Percentiles rank a stretch among this genome's conserved stretches.
phyloP scores from a whole-genome alignment of 2,888 invertebrate species.

The Hermaeophaga mercurialis region DNA sequence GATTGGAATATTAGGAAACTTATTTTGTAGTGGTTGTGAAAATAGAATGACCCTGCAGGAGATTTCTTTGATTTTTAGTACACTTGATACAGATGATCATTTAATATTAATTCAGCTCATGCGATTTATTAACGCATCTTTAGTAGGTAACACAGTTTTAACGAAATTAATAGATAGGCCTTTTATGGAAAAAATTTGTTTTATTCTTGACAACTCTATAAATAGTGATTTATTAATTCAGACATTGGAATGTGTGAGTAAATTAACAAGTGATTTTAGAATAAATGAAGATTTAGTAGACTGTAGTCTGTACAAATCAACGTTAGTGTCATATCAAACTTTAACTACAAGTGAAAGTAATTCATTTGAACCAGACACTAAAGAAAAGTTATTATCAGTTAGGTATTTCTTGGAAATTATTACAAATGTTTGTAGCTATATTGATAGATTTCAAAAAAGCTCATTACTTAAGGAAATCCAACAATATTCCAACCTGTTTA shows the following conservation, averaged over 20 bases:
- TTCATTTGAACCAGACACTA: conserved; percentile 42
- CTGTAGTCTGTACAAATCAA: conserved; percentile 36
- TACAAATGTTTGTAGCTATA: conserved; percentile 46
- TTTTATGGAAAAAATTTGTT: conserved; percentile 66
- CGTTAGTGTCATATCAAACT: conserved; percentile 42
- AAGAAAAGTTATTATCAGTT: conserved; percentile 37
- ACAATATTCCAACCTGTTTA: conserved; percentile 35
- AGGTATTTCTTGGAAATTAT: conserved; percentile 45
- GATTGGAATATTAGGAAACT: conserved; percentile 83
- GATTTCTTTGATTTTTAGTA: conserved; percentile 62
- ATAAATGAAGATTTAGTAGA: conserved; percentile 38
- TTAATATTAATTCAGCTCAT: conserved; percentile 75
- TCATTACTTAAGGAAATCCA: conserved; percentile 30
- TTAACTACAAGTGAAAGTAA: conserved; percentile 35
- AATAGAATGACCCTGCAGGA: conserved; percentile 63
- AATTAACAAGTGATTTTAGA: conserved; percentile 45
- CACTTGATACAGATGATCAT: conserved; percentile 69
- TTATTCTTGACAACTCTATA: conserved; percentile 76
- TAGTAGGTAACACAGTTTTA: conserved; percentile 52
- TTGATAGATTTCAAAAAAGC: conserved; percentile 34
- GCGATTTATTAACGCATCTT: conserved; percentile 65
- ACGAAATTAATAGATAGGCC: conserved; percentile 59
- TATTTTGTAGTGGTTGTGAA: conserved; percentile 68
- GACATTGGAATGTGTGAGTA: conserved; percentile 63
- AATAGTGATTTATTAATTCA: conserved; percentile 65